A percentile compares a stretch with the other conserved stretches of the same genome.
Evolutionary conservation across 2,797 vertebrate genomes (phyloP).

Genomic region (Kryptolebias ocellatus): DNA sequence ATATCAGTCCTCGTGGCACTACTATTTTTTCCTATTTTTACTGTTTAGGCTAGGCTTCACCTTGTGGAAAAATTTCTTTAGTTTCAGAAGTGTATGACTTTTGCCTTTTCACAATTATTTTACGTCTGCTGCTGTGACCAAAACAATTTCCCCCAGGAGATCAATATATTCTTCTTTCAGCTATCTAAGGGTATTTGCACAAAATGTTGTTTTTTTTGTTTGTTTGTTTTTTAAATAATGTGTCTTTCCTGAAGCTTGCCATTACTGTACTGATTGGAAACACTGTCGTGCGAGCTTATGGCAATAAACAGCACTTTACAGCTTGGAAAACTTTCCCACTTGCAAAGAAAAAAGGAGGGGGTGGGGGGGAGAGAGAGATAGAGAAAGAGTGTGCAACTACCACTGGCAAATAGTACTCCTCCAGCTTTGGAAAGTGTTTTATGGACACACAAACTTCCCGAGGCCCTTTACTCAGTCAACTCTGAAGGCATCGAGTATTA

Average conservation of each 20-base stretch:
- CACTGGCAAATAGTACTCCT: slow-evolving; percentile 15
- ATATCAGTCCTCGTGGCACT: too few relatives aligned
- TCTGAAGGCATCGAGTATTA: slow-evolving; percentile 30
- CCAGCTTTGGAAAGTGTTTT: slow-evolving; percentile 39
- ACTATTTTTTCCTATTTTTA: too few relatives aligned
- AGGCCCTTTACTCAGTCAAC: slow-evolving; percentile 31
- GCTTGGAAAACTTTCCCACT: slow-evolving; percentile 4
- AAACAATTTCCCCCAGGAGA: too few relatives aligned
- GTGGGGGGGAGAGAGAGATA: neutral
- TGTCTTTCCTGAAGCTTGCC: slow-evolving; percentile 7
- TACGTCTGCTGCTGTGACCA: too few relatives aligned
- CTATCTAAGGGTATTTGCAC: neutral
- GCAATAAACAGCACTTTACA: slow-evolving; percentile 18
- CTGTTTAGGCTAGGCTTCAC: too few relatives aligned
- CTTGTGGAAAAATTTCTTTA: too few relatives aligned
- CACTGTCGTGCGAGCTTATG: neutral
- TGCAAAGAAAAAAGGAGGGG: slow-evolving; percentile 9
- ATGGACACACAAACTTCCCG: slow-evolving; percentile 44
- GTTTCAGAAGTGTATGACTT: too few relatives aligned
- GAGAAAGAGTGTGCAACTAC: slow-evolving; percentile 19
- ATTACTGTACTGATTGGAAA: slow-evolving; percentile 11
- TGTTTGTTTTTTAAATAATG: slow-evolving; percentile 15
- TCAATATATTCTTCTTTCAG: too few relatives aligned
- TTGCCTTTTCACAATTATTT: too few relatives aligned
- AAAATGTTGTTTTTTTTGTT: slow-evolving; percentile 35